phyloP scores from a whole-genome alignment of 2,888 invertebrate species.

The Dorcus parallelipipedus region DNA sequence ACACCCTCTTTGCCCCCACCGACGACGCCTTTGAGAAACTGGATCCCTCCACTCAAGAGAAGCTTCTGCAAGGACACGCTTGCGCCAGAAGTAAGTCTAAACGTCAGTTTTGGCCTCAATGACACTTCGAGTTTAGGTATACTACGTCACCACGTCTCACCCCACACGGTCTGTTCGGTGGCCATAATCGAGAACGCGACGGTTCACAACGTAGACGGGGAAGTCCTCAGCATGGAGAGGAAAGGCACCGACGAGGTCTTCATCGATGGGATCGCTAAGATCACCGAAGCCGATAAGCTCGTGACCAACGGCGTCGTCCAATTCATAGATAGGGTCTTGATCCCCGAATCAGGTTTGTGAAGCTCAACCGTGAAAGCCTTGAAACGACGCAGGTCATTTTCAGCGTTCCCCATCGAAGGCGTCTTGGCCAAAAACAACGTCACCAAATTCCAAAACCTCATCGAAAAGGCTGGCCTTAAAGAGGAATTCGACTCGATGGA shows the following conservation, averaged over 20 bases:
- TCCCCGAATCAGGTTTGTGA: constrained; percentile 58
- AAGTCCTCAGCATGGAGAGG: constrained; percentile 50
- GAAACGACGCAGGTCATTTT: constrained; percentile 3
- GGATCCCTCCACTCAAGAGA: constrained; percentile 51
- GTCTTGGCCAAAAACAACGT: constrained; percentile 60
- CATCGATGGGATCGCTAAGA: constrained; percentile 57
- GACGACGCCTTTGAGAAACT: constrained; percentile 65
- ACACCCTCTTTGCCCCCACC: constrained; percentile 64
- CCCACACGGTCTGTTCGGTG: constrained; percentile 63
- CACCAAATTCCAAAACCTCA: constrained; percentile 55
- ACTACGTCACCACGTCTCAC: constrained; percentile 63
- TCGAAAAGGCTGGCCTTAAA: constrained; percentile 56
- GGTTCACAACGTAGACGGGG: constrained; percentile 53
- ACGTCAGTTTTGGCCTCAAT: not conserved
- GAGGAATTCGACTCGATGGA: constrained; percentile 56
- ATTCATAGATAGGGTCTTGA: constrained; percentile 62
- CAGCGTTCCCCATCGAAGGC: constrained; percentile 42
- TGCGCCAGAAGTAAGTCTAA: constrained; percentile 57
- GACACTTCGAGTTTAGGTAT: constrained; percentile 51
- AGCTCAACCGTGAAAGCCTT: not conserved
- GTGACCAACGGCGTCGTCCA: constrained; percentile 73
- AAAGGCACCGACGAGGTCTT: constrained; percentile 53
- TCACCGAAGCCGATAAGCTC: constrained; percentile 59
- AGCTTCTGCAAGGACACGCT: constrained; percentile 55
- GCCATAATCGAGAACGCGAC: constrained; percentile 56